Base-by-base conservation (phyloP, 2,113 vertebrate species). In the Lagenorhynchus albirostris region DNA sequence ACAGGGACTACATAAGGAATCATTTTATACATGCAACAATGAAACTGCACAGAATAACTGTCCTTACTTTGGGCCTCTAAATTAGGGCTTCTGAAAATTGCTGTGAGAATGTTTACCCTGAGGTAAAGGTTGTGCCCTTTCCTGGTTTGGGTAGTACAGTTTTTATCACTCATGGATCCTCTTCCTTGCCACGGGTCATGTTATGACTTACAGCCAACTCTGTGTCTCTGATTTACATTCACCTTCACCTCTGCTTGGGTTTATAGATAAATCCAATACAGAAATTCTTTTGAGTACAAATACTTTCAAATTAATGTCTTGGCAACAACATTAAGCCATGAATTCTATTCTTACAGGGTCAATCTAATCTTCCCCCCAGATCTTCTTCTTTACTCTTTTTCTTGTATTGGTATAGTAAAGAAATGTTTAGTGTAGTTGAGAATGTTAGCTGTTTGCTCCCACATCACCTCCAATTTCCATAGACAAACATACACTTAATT, bases 261-360 rank as follows among this genome's bases (percentile, higher is more conserved):
- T 96, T 93, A 68, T 63, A 91, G 86, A 88, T 79, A 95, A 93
- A 91, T 47, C 68, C 76, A 91, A 67, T 68, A 79, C 38, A 93
- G 81, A 88, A 90, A 95, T 88, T 91, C 62, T 95, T 91, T 93
- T 53, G 76, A 95, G 60, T 94, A 80, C 89, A 97, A 91, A 82
- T 90, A 92, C 38, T 92, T 96, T 53, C 55, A 50, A 94, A 77
- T 6, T 23, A 97, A 77, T 80, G 87, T 93, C 31, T 63, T 93
- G 67, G 62, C 60, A 80, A 70, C 33, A 82, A 93, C 47, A 67
- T 62, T 38, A 91, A 91, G 38, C 71, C 9, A 47, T 62, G 86
- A 79, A 88, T 92, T 80, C 63, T 95, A 38, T 76, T 91, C n/a
- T 84, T 90, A 15, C 21, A 55, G 63, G 12, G 5, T 93, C 62